Evolutionary conservation across 2,888 invertebrate species (phyloP).

Genomic region (Octonoba sinensis): DNA sequence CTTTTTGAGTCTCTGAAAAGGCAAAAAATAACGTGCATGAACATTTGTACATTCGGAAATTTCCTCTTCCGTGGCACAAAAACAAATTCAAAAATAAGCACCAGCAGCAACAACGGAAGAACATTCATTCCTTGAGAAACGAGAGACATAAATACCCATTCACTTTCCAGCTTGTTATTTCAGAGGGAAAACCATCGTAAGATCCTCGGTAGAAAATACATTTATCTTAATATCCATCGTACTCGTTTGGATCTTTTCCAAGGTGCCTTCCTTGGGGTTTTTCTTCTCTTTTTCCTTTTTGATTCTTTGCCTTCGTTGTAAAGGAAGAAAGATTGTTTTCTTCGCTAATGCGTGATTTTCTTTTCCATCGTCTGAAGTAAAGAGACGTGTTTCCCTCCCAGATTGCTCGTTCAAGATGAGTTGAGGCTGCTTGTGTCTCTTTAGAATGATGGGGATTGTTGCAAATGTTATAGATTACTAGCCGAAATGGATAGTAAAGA

Average conservation of each 20-base stretch:
- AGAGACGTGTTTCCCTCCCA: constrained; percentile 18
- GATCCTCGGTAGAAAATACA: constrained; percentile 47
- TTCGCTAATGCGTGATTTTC: constrained; percentile 49
- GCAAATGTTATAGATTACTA: too few species aligned
- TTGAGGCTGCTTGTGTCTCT: background rate
- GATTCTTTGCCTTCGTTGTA: background rate
- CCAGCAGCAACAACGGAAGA: too few species aligned
- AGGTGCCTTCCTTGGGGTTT: constrained; percentile 10
- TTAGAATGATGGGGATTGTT: too few species aligned
- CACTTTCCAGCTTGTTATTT: constrained; percentile 36
- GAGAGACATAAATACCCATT: constrained; percentile 26
- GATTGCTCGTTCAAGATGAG: background rate
- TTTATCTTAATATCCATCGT: constrained; percentile 48
- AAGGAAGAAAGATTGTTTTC: constrained; percentile 59
- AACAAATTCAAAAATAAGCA: too few species aligned
- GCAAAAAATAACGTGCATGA: too few species aligned
- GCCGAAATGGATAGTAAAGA: too few species aligned
- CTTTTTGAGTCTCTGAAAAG: too few species aligned
- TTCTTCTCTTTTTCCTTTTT: background rate
- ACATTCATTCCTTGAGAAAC: background rate
- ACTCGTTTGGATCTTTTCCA: constrained; percentile 37
- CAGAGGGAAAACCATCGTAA: constrained; percentile 23
- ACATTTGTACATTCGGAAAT: too few species aligned
- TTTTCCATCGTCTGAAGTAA: constrained; percentile 7
- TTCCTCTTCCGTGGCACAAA: too few species aligned